These are phyloP conservation scores for Agriopis marginaria DNA, from an alignment of 2,888 invertebrate species.

Conservation along the genomic window DNA sequence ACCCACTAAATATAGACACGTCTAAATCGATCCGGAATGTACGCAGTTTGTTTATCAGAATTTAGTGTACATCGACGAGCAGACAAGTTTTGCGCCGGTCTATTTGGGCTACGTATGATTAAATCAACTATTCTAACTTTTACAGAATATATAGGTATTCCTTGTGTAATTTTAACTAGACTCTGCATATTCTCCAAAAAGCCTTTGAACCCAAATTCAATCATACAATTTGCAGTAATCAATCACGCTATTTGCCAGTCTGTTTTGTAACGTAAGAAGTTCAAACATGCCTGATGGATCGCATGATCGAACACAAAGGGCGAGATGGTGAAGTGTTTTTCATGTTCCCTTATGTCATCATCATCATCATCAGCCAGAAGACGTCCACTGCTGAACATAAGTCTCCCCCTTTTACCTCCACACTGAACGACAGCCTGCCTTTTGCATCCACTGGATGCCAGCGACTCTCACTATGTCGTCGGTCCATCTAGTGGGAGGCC, in stretches of 20 bases:
- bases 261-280: slow-evolving; percentile 29
- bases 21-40: slow-evolving; percentile 23
- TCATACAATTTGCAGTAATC: slow-evolving; percentile 18
- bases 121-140: no score
- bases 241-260: slow-evolving; percentile 26
- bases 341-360: neutral
- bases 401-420: no score
- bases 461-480: no score
- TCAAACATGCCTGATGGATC: slow-evolving; percentile 28
- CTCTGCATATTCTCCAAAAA: slow-evolving; percentile 2
- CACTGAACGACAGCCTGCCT: no score
- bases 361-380: no score
- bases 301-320: slow-evolving; percentile 13
- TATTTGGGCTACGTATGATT: neutral
- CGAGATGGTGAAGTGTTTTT: slow-evolving; percentile 19
- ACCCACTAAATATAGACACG: slow-evolving; percentile 18
- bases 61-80: slow-evolving; percentile 9
- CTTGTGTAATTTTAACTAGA: no score
- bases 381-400: no score
- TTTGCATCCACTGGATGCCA: no score
- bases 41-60: slow-evolving; percentile 22
- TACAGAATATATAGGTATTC: no score
- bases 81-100: neutral
- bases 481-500: no score
- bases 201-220: slow-evolving; percentile 16